phyloP scores from a whole-genome alignment of 2,888 invertebrate genomes.

The Tridacna gigas region DNA sequence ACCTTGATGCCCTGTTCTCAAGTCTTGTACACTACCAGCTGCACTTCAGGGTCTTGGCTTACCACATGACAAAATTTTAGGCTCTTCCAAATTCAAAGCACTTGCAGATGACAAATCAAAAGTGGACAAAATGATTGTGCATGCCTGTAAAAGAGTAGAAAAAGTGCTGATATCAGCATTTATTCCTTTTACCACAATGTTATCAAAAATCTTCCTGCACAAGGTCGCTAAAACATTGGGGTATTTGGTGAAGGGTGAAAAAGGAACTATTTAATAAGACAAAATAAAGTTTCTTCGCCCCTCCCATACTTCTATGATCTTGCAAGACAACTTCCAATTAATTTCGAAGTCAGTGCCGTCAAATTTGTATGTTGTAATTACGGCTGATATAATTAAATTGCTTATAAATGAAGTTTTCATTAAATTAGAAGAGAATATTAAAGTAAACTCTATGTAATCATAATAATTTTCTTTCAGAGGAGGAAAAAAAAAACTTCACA shows the following conservation, averaged over 20 bases:
- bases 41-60: too few species aligned
- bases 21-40: too few species aligned
- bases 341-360: constrained; percentile 19
- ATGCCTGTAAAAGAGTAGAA: too few species aligned
- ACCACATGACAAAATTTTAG: too few species aligned
- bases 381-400: constrained; percentile 25
- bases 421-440: constrained; percentile 29
- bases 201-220: not conserved
- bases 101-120: too few species aligned
- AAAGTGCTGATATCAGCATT: not conserved
- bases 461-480: constrained; percentile 16
- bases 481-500: not conserved
- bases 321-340: constrained; percentile 25
- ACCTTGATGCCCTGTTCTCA: too few species aligned
- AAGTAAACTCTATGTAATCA: constrained; percentile 25
- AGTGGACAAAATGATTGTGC: too few species aligned
- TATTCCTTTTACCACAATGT: not conserved
- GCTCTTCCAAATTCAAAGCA: too few species aligned
- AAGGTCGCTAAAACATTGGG: not conserved
- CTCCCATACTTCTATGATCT: constrained; percentile 10
- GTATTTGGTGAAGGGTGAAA: not conserved
- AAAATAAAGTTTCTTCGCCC: constrained; percentile 3
- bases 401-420: constrained; percentile 30
- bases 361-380: constrained; percentile 25
- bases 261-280: not conserved